Evolutionary conservation across 2,113 vertebrate genomes (phyloP).

Genomic region (Nesogale talazaci): DNA sequence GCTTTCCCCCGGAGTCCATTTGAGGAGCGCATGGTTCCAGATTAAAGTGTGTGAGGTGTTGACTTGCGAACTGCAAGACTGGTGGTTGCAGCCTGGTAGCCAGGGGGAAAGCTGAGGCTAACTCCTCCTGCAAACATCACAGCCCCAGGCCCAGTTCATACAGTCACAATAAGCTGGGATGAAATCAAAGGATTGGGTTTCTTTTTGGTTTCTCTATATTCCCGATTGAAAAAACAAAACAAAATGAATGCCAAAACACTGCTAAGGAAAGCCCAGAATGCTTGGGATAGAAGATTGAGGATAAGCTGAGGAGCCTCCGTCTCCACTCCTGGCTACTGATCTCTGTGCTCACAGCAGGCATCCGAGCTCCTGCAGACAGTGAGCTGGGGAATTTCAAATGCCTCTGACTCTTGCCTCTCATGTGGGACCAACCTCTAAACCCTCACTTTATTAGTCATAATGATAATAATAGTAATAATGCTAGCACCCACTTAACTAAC

Average conservation of each 20-base stretch:
- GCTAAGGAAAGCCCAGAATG: not conserved
- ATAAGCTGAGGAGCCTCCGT: not conserved
- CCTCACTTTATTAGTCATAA: not conserved
- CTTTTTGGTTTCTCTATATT: too few species aligned
- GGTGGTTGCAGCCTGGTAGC: too few species aligned
- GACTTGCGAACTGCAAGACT: too few species aligned
- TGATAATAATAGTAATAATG: not conserved
- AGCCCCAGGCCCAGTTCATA: too few species aligned
- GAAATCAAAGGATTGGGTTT: too few species aligned
- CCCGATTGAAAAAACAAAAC: not conserved
- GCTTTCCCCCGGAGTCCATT: not conserved
- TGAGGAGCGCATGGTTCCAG: too few species aligned
- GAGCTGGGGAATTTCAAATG: not conserved
- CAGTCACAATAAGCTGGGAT: too few species aligned
- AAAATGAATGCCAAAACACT: not conserved
- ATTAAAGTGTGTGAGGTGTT: too few species aligned
- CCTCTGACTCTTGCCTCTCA: not conserved
- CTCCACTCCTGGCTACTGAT: not conserved
- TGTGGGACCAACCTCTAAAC: not conserved
- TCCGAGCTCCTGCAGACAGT: not conserved
- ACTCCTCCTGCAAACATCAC: too few species aligned
- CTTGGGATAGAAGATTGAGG: not conserved
- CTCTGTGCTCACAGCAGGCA: not conserved
- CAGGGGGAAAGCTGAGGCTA: too few species aligned
- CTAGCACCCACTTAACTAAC: not conserved